Evolutionary conservation across 2,113 vertebrate species (phyloP), one percentile per base, ranked within the genome.

Genomic region (Capreolus pygargus): DNA sequence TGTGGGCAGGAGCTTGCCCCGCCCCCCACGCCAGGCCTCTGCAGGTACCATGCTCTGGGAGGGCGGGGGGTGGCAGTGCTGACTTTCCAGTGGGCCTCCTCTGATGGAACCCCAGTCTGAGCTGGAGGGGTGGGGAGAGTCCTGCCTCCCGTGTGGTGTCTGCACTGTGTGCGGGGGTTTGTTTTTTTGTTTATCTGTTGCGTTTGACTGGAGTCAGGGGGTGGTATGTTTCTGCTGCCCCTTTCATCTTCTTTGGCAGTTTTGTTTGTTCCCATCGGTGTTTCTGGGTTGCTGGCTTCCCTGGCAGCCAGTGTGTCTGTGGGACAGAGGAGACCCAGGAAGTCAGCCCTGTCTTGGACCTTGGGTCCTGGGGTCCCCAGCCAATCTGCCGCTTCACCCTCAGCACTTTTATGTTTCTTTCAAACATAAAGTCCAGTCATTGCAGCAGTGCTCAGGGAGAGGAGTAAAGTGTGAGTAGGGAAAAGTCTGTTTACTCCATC

Each of bases 91-190:
- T 4, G 5, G 57, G 23, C 89, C 23, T 61, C 16, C 57, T 39
- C 33, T 61, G 76, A 9, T 1, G 43, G 76, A 39, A 3, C 45
- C n/a, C 23, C 16, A 7, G 25, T 0, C 1, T 23, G 45, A 52
- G 50, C 16, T 0, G 1, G 76, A 39, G 33, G 28, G 45, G 4
- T 50, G 57, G 15, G 33, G 1, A 30, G 43, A 6, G 45, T 14
- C 45, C 57, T 12, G n/a, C 64, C 27, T 64, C 45, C 23, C 1
- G 6, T 1, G 0, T 12, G 54, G 27, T 55, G 3, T 57, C 87
- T 15, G 7, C 33, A 14, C 55, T 28, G 43, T 2, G 1, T 2
- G 21, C 10, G 30, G 43, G 54, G 54, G 17, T 39, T 39, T 39
- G 39, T 39, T 39, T 39, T 39, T 6, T 15, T 55, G 52, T 25